A percentile compares a stretch with the other conserved stretches of the same genome.
These are phyloP conservation scores for Epicauta chinensis DNA, from an alignment of 1,140 invertebrate species.

Conservation along the genomic window DNA sequence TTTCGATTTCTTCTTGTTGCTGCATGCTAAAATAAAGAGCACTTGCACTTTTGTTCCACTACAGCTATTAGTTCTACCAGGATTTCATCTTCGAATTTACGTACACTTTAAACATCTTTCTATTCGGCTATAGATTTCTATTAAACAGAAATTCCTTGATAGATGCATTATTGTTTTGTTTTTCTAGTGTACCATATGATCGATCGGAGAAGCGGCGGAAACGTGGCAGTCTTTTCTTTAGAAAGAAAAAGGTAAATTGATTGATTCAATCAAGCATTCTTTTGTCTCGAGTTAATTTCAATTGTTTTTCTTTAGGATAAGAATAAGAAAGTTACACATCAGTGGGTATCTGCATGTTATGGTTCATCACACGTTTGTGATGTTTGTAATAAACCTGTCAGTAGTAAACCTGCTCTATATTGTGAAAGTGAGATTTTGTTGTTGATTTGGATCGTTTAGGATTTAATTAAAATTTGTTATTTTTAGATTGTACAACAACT, in stretches of 20 bases:
- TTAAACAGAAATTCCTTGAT: not conserved
- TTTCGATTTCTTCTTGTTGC: not conserved
- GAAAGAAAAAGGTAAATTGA: conserved; percentile 70
- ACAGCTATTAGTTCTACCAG: not conserved
- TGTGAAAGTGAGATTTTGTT: conserved; percentile 48
- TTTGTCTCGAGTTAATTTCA: too few relatives aligned
- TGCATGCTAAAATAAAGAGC: not conserved
- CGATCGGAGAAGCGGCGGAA: conserved; percentile 78
- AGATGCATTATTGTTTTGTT: conserved; percentile 6
- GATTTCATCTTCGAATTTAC: not conserved
- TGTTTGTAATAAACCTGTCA: conserved; percentile 72
- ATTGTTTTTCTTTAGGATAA: conserved; percentile 53
- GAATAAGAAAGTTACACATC: conserved; percentile 63
- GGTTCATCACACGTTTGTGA: conserved; percentile 69
- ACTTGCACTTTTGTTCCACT: not conserved
- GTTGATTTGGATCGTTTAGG: not conserved
- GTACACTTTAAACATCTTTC: not conserved
- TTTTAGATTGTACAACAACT: conserved; percentile 69
- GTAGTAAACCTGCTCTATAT: conserved; percentile 65
- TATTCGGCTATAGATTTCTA: not conserved
- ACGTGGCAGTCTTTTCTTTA: conserved; percentile 81
- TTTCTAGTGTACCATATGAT: conserved; percentile 61
- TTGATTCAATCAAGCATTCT: not conserved
- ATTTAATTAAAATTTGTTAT: conserved; percentile 1
- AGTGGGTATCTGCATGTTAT: conserved; percentile 68